Evolutionary conservation across 64 coral and sea anemone genomes (phyloP).

Genomic region (Platygyra sinensis): DNA sequence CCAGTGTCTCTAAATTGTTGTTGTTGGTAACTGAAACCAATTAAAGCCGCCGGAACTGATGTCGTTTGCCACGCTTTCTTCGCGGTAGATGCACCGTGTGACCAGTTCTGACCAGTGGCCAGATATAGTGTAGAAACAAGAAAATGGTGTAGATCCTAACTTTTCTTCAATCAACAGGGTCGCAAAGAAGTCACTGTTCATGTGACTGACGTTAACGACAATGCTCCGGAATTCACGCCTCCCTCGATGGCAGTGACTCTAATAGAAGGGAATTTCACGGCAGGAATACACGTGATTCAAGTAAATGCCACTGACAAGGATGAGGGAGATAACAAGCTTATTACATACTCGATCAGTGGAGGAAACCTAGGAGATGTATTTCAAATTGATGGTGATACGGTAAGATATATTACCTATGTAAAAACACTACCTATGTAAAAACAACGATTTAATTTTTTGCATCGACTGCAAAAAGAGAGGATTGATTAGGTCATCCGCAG

Average conservation of each 20-base stretch:
- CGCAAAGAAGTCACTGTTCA: slow-evolving; percentile 48
- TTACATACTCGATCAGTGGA: slow-evolving; percentile 51
- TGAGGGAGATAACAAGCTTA: slow-evolving; percentile 46
- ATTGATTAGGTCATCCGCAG: neutral
- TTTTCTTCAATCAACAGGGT: slow-evolving; percentile 40
- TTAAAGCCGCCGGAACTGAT: no score
- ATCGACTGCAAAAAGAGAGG: neutral
- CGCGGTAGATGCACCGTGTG: no score
- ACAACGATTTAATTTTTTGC: no score
- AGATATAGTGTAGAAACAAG: neutral
- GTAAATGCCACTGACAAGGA: slow-evolving; percentile 63
- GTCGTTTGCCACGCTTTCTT: no score
- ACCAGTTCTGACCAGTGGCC: no score
- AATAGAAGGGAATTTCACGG: slow-evolving; percentile 46
- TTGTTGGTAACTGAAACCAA: no score
- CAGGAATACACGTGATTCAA: slow-evolving; percentile 2
- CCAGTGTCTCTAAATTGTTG: no score
- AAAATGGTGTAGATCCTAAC: neutral
- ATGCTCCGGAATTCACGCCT: slow-evolving; percentile 51
- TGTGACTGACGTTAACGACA: slow-evolving; percentile 65
- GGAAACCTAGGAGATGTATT: slow-evolving; percentile 66
- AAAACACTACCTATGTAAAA: no score
- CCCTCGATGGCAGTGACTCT: neutral
- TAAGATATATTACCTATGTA: neutral
- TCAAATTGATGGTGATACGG: slow-evolving; percentile 54